A percentile compares a stretch with the other conserved stretches of the same genome.
These are phyloP conservation scores for Drosophila varians DNA, from an alignment of 1,140 invertebrate species.

Conservation along the genomic window DNA sequence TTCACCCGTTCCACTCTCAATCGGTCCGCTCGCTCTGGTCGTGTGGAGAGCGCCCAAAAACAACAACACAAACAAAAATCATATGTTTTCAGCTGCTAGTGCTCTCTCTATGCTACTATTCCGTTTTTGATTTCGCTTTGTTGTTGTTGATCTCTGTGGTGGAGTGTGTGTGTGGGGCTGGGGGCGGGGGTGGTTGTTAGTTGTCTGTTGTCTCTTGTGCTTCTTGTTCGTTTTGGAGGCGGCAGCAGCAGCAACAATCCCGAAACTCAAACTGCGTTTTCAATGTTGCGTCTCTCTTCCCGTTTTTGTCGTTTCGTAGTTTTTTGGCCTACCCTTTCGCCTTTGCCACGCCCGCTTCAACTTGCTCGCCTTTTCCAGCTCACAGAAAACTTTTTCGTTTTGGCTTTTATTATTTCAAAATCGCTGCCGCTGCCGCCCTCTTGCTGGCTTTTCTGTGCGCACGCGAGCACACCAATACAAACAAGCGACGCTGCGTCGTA, in stretches of 20 bases:
- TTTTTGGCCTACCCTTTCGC: conserved; percentile 3
- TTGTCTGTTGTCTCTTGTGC: conserved; percentile 40
- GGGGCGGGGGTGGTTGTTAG: conserved; percentile 9
- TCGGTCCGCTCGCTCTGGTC: conserved; percentile 13
- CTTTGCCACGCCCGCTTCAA: conserved; percentile 52
- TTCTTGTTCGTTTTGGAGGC: conserved; percentile 36
- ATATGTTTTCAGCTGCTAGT: conserved; percentile 78
- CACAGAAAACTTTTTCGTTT: conserved; percentile 57
- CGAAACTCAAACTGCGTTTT: conserved; percentile 62
- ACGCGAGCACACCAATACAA: conserved; percentile 36
- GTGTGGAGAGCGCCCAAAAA: conserved; percentile 49
- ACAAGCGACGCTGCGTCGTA: conserved; percentile 60
- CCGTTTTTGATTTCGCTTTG: conserved; percentile 13
- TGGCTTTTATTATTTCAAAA: conserved; percentile 62
- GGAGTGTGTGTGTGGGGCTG: background rate
- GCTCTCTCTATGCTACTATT: conserved; percentile 4
- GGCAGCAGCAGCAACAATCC: conserved; percentile 61
- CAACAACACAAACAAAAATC: conserved; percentile 81
- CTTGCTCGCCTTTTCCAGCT: conserved; percentile 13
- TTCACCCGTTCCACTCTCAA: conserved; percentile 39
- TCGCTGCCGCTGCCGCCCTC: conserved; percentile 55
- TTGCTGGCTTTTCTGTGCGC: conserved; percentile 56
- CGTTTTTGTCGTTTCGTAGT: background rate
- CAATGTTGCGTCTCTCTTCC: conserved; percentile 14
- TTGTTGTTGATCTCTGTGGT: conserved; percentile 32